These are phyloP conservation scores for Idaea biselata DNA, from an alignment of 2,888 invertebrate species.

Conservation along the genomic window DNA sequence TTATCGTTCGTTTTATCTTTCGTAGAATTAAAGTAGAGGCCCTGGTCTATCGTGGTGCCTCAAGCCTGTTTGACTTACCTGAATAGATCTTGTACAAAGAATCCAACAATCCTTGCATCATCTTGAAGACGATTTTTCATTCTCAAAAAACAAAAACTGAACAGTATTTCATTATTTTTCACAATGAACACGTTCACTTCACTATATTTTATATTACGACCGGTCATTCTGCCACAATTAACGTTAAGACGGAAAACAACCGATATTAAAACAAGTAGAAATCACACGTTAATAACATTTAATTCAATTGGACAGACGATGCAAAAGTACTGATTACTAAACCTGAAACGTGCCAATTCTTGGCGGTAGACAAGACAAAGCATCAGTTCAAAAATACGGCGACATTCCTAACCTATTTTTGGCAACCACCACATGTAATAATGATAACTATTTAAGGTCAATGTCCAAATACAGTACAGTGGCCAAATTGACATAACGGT, in stretches of 20 bases:
- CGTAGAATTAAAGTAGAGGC: too few species aligned
- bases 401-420: background rate
- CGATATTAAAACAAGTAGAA: background rate
- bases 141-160: conserved; percentile 44
- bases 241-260: background rate
- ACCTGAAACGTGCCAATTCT: background rate
- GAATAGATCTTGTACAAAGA: conserved; percentile 72
- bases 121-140: conserved; percentile 49
- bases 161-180: conserved; percentile 50
- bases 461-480: conserved; percentile 60
- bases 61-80: conserved; percentile 52
- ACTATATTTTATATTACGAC: conserved; percentile 37
- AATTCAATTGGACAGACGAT: background rate
- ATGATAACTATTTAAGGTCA: conserved; percentile 50
- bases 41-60: too few species aligned
- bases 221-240: conserved; percentile 28
- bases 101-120: conserved; percentile 77
- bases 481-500: conserved; percentile 77
- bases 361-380: background rate
- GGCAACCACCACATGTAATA: conserved; percentile 6
- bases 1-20: too few species aligned
- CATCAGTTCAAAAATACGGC: background rate
- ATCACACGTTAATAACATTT: too few species aligned
- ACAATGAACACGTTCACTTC: conserved; percentile 56
- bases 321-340: background rate